phyloP scores from a whole-genome alignment of 2,888 invertebrate species.

The Rotaria socialis region DNA sequence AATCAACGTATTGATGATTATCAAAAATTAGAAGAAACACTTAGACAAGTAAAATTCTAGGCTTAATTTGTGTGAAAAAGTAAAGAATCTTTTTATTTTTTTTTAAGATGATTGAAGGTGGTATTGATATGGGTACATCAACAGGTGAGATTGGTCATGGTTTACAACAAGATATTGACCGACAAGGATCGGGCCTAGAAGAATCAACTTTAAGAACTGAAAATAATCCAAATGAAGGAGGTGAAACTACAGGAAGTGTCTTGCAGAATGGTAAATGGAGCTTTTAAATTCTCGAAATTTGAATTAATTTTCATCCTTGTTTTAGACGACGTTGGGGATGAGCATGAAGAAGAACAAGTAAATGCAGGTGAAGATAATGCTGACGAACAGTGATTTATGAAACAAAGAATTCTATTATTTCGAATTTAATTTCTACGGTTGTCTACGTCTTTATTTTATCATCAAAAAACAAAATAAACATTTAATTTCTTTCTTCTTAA shows the following conservation, averaged over 20 bases:
- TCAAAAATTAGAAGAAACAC: slow-evolving; percentile 68
- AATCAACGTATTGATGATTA: slow-evolving; percentile 52
- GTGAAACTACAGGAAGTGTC: neutral
- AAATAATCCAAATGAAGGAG: neutral
- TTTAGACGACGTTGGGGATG: neutral
- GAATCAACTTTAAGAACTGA: neutral
- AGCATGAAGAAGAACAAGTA: neutral
- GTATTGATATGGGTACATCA: neutral
- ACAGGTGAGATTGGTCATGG: neutral
- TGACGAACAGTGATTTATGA: neutral
- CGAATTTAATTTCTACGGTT: neutral
- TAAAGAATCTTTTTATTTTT: neutral
- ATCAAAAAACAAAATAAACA: neutral
- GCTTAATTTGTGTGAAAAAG: too few species aligned
- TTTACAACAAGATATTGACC: neutral
- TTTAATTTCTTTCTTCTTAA: neutral
- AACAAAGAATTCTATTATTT: neutral
- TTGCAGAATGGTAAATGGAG: neutral
- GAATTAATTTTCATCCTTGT: neutral
- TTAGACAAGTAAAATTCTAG: slow-evolving; percentile 70
- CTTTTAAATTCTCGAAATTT: neutral
- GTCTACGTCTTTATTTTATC: neutral
- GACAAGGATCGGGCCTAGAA: neutral
- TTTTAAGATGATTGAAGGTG: neutral
- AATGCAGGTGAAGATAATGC: neutral